Percentiles rank a stretch among this genome's conserved stretches.
phyloP scores from a whole-genome alignment of 2,113 vertebrate species.

The Opisthocomus hoazin region DNA sequence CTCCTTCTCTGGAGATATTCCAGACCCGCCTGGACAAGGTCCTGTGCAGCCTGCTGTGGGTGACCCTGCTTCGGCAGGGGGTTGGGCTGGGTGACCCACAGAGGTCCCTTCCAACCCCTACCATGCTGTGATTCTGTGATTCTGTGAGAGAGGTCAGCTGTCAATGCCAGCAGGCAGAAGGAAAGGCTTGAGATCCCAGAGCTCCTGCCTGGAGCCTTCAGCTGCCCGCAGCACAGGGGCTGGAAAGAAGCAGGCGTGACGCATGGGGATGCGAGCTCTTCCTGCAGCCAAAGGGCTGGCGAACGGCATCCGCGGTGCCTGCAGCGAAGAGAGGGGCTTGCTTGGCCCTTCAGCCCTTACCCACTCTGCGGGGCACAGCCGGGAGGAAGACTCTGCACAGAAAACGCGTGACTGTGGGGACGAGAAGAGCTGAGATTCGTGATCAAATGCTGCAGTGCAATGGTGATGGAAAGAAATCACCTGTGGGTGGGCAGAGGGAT shows the following conservation, averaged over 20 bases:
- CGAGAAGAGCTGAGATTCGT: neutral
- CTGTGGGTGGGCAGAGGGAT: neutral
- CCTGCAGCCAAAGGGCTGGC: neutral
- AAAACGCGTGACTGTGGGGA: neutral
- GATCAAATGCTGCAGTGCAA: fast-evolving
- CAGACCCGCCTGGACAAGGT: no score
- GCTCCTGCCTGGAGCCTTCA: neutral
- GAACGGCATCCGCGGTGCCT: fast-evolving
- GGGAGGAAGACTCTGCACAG: neutral
- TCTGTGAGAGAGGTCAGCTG: neutral
- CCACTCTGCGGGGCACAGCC: fast-evolving
- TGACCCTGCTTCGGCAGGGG: no score
- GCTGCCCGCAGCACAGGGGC: neutral
- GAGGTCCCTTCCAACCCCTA: no score
- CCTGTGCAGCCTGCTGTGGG: no score
- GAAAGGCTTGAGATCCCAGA: neutral
- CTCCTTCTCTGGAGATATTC: no score
- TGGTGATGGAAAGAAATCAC: neutral
- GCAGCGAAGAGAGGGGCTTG: neutral
- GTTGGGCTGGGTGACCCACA: no score
- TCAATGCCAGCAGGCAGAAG: neutral
- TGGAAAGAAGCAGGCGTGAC: neutral
- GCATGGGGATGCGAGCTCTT: fast-evolving
- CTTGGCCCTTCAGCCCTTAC: neutral
- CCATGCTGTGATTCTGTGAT: no score